phyloP scores from a whole-genome alignment of 2,888 invertebrate species.

The Pseudococcus viburni region DNA sequence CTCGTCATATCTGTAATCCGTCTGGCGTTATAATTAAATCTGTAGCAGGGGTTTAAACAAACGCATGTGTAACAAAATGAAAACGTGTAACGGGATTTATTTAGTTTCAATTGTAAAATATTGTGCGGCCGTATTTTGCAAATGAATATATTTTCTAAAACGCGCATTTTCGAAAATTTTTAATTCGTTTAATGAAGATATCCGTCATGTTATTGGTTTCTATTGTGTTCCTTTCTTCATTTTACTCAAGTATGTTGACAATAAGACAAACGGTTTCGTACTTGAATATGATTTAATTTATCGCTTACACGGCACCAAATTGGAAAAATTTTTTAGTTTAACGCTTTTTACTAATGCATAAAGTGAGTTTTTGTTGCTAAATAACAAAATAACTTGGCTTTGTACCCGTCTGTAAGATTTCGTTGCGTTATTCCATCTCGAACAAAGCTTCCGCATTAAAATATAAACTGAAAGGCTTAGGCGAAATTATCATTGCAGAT shows the following conservation, averaged over 20 bases:
- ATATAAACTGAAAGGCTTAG: background rate
- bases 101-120: constrained; percentile 60
- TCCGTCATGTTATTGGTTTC: constrained; percentile 53
- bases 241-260: constrained; percentile 58
- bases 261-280: constrained; percentile 19
- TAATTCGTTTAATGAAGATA: constrained; percentile 46
- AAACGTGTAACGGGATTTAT: constrained; percentile 14
- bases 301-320: background rate
- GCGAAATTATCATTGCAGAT: too few relatives aligned
- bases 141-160: constrained; percentile 50
- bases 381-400: background rate
- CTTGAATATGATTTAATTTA: constrained; percentile 15
- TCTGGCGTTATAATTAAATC: constrained; percentile 61
- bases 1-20: constrained; percentile 48
- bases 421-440: background rate
- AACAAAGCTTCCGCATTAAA: background rate
- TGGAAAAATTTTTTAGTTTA: background rate
- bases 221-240: constrained; percentile 37
- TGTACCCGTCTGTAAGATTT: background rate
- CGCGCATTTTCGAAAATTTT: constrained; percentile 31
- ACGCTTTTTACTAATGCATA: background rate
- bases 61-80: constrained; percentile 61
- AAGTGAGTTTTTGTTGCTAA: background rate
- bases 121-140: constrained; percentile 49
- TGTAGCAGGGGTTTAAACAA: constrained; percentile 63